Conservation (phyloP, 2,797 vertebrate genomes). For the Fratercula arctica region DNA sequence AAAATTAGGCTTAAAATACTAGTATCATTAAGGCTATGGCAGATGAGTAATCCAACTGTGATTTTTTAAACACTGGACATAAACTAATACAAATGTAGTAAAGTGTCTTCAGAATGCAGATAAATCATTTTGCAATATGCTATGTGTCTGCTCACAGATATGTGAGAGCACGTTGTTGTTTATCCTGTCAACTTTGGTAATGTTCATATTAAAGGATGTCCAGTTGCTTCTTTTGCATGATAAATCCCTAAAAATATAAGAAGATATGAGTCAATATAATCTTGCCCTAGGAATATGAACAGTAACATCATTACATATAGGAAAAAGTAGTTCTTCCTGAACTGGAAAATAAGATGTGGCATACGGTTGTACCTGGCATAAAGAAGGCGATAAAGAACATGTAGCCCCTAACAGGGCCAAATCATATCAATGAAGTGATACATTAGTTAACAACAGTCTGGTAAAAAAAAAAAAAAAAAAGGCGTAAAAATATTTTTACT, state of each 20-base stretch:
- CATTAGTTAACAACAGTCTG: neutral
- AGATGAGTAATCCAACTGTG: neutral
- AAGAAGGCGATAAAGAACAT: neutral
- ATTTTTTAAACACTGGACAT: constrained; percentile 16
- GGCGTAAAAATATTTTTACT: neutral
- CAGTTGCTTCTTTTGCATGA: constrained; percentile 9
- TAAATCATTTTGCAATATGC: constrained; percentile 43
- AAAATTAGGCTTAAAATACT: constrained; percentile 45
- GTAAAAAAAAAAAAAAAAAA: neutral
- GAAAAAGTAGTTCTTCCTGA: neutral
- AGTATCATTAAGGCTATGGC: constrained; percentile 19
- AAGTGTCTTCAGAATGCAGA: constrained; percentile 43
- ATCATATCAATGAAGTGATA: neutral
- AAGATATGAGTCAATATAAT: neutral
- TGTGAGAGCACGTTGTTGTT: neutral
- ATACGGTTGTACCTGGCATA: neutral
- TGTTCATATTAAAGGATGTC: neutral
- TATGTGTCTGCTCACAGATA: neutral
- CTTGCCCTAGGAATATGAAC: neutral
- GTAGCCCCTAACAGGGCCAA: neutral
- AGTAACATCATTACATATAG: neutral
- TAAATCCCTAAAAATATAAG: neutral
- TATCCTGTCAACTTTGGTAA: constrained; percentile 17
- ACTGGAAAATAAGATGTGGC: neutral
- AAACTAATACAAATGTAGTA: constrained; percentile 50